Conservation (phyloP, 2,113 vertebrate genomes). For the Ctenomys sociabilis region DNA sequence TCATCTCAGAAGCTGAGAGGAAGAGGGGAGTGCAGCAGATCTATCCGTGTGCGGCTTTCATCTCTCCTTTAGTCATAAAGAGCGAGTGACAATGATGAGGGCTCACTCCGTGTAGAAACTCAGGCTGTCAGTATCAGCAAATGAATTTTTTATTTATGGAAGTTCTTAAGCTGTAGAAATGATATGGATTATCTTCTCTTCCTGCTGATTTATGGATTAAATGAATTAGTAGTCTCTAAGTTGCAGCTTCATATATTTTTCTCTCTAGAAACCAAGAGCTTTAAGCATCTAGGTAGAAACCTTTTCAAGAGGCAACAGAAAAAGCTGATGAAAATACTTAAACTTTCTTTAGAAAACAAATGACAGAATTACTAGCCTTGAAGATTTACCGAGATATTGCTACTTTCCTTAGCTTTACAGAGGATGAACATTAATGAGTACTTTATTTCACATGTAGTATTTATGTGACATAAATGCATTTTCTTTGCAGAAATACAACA, state of each 20-base stretch:
- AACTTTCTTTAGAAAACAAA: slow-evolving; percentile 55
- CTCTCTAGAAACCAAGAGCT: slow-evolving; percentile 62
- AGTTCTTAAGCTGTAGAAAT: slow-evolving; percentile 78
- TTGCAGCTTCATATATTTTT: slow-evolving; percentile 66
- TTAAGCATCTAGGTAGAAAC: neutral
- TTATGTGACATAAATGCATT: neutral
- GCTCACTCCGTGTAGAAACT: slow-evolving; percentile 68
- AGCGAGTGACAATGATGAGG: slow-evolving; percentile 71
- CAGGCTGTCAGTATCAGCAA: slow-evolving; percentile 81
- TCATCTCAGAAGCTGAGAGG: slow-evolving; percentile 73
- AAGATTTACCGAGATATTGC: neutral
- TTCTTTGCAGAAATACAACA: neutral
- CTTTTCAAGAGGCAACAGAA: slow-evolving; percentile 36
- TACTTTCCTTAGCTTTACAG: slow-evolving; percentile 26
- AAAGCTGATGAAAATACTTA: slow-evolving; percentile 42
- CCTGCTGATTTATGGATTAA: slow-evolving; percentile 79
- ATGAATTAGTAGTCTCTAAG: slow-evolving; percentile 79
- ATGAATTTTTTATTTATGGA: slow-evolving; percentile 85
- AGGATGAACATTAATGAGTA: neutral
- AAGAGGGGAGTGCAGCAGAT: slow-evolving; percentile 58
- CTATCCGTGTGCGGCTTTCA: slow-evolving; percentile 73
- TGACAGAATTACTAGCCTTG: neutral
- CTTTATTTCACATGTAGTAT: neutral
- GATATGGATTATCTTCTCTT: slow-evolving; percentile 79
- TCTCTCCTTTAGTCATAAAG: slow-evolving; percentile 81